Base-by-base conservation (phyloP, 2,888 invertebrate species). In the Atherix ibis region DNA sequence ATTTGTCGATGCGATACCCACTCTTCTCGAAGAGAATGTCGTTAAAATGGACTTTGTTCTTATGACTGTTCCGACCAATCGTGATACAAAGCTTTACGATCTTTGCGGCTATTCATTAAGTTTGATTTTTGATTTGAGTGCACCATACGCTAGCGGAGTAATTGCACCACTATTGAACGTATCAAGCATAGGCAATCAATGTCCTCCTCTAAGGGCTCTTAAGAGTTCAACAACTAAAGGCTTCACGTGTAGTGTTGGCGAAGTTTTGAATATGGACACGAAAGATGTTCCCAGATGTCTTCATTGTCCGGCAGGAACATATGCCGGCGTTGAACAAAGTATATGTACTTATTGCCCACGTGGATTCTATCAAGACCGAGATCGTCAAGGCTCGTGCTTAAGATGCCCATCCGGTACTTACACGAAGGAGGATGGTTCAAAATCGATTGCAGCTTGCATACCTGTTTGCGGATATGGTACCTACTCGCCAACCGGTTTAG, bases 391-490 rank as follows among this genome's bases (percentile, higher is more conserved):
- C 2, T 70, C 80, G 1, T 97, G 97, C 56, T 67, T 81, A 31
- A 75, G 81, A 41, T 97, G 97, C 57, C 91, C 94, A 1, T 72
- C 76, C 47, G 94, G 92, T 43, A 91, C 88, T 6, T 95, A 89
- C 52, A 95, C 95, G 1, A 70, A 75, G 48, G 87, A 88, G 62
- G 79, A 85, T 61, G 88, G 87, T 15, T 85, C 87, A 0, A 91
- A 91, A 58, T 76, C 78, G 36, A 65, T 85, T 26, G 70, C 73
- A 37, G 88, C 88, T 48, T 92, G 91, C 52, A 70, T 91, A 33
- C 91, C 94, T 2, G 91, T 92, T 9, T 95, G 94, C 52, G 94
- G 94, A 14, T 91, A 81, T 52, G 95, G 95, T 38, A 94, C 92
- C 15, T 94, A 89, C 58, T 92, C 91, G 2, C 88, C 88, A 28